Percentiles rank a stretch among this genome's conserved stretches.
phyloP scores from a whole-genome alignment of 2,797 vertebrate genomes.

The Eptatretus atami region DNA sequence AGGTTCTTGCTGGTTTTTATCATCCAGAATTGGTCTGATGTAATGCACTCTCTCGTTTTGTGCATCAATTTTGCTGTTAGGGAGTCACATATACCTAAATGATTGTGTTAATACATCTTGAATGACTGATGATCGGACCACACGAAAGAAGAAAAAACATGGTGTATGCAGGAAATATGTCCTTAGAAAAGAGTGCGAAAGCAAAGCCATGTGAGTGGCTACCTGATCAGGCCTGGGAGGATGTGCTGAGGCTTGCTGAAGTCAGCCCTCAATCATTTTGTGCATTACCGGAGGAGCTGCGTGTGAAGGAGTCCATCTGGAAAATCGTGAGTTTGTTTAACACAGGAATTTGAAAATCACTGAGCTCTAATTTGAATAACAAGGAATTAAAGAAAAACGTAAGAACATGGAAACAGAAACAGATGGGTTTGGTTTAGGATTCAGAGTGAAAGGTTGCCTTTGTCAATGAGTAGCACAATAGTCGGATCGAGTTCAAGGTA shows the following conservation, averaged over 20 bases:
- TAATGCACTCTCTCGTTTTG: neutral
- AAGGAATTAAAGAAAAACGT: too few relatives aligned
- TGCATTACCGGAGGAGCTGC: conserved; percentile 36
- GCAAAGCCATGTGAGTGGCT: conserved; percentile 48
- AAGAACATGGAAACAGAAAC: too few relatives aligned
- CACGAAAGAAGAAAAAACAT: neutral
- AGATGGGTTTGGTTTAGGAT: too few relatives aligned
- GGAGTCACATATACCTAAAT: too few relatives aligned
- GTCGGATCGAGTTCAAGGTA: too few relatives aligned
- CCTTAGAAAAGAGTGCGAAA: conserved; percentile 43
- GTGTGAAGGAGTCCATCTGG: conserved; percentile 27
- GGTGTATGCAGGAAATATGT: conserved; percentile 34
- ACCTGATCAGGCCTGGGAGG: conserved; percentile 70
- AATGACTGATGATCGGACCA: too few relatives aligned
- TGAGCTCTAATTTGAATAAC: too few relatives aligned
- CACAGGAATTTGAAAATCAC: too few relatives aligned
- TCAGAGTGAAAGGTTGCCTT: too few relatives aligned
- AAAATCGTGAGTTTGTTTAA: conserved; percentile 23
- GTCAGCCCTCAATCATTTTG: conserved; percentile 32
- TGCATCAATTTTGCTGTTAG: too few relatives aligned
- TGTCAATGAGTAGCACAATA: too few relatives aligned
- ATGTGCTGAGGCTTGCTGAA: conserved; percentile 37
- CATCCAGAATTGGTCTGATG: neutral
- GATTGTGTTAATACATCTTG: too few relatives aligned
- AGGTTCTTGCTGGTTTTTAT: conserved; percentile 18